These are phyloP conservation scores for Typhlomys cinereus DNA, from an alignment of 2,113 vertebrate genomes.

Conservation along the genomic window DNA sequence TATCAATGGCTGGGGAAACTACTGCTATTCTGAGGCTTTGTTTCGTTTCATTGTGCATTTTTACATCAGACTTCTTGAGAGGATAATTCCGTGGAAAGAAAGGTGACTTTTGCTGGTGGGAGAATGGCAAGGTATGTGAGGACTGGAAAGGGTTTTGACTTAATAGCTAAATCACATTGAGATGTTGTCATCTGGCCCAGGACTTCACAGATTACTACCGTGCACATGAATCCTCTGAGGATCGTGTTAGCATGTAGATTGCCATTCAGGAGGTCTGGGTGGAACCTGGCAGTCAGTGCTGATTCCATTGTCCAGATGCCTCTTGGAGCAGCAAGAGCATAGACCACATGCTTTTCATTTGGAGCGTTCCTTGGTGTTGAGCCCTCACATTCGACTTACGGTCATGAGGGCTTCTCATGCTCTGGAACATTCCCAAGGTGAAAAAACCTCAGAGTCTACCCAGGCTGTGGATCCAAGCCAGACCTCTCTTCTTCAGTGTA, in stretches of 20 bases:
- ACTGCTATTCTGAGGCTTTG: not conserved
- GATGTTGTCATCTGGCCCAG: not conserved
- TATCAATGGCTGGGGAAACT: not conserved
- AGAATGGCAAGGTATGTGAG: not conserved
- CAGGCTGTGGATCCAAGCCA: not conserved
- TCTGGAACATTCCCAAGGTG: not conserved
- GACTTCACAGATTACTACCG: not conserved
- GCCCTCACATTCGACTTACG: not conserved
- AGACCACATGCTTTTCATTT: not conserved
- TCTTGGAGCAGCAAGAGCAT: not conserved
- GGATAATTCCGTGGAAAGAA: not conserved
- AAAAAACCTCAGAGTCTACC: not conserved
- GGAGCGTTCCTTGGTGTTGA: not conserved
- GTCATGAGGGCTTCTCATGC: not conserved
- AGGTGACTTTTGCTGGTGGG: not conserved
- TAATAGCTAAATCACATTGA: not conserved
- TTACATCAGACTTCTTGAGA: not conserved
- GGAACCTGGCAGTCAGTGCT: not conserved
- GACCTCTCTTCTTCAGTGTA: not conserved
- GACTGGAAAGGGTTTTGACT: not conserved
- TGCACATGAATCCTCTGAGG: not conserved
- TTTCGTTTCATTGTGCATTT: not conserved
- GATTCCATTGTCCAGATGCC: not conserved
- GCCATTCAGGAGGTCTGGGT: not conserved
- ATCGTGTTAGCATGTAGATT: not conserved